Evolutionary conservation across 2,888 invertebrate species (phyloP), one percentile per base, ranked within the genome.

Genomic region (Coenonympha arcania): DNA sequence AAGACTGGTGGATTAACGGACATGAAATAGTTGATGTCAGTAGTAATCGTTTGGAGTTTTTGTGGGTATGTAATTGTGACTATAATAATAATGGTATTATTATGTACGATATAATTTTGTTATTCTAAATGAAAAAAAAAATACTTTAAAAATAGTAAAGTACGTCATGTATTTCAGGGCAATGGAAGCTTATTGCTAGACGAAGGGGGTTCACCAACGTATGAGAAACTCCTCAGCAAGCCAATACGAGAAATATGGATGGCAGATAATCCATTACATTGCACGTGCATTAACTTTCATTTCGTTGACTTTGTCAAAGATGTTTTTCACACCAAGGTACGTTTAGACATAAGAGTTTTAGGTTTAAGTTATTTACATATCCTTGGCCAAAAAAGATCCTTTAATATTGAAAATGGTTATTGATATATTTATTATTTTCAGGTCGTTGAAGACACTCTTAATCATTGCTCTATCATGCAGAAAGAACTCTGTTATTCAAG

Each of bases 211-310:
- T 54, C 39, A 59, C 60, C 31, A 55, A 63, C 46, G n/a, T 70
- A 69, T 40, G 62, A 60, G 36, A 61, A 59, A 11, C 42, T 66
- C 5, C 54, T 71, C 6, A 43, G 85, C 85, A 71, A 63, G 41
- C 76, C 83, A 0, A 65, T 89, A n/a, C 73, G 71, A 13, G 69
- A 71, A 26, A 57, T 91, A 26, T 87, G 87, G 62, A 72, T 93
- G 6, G 79, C 89, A 5, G 75, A 84, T n/a, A 95, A 94, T 69
- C 91, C 91, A 0, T 89, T 93, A 87, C 66, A 69, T 5, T 94
- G 94, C 69, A 87, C 89, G 60, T 94, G 94, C 64, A 73, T 84
- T 0, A 85, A 90, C 16, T 85, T 82, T 45, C 73, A 87, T 6
- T 86, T 94, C 36, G 68, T 92, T 6, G 77, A 84, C 49, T 73